Conservation (phyloP, 2,888 invertebrate species). For the Limnephilus marmoratus region DNA sequence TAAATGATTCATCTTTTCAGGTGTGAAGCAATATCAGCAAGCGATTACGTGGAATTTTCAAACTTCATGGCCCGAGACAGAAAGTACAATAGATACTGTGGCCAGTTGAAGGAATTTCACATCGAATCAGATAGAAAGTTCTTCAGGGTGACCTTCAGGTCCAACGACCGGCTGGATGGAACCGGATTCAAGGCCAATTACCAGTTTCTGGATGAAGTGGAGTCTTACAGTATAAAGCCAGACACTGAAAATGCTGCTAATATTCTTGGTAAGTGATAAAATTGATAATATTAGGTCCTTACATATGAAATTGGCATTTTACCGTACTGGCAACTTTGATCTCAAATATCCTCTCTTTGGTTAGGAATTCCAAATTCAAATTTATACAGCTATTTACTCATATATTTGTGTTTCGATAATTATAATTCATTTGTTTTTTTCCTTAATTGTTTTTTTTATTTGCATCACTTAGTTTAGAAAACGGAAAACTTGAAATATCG, state of each 20-base stretch:
- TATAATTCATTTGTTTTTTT: no score
- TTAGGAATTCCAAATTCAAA: no score
- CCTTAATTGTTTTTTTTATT: no score
- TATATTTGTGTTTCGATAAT: no score
- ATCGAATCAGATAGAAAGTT: slow-evolving; percentile 93
- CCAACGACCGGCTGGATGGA: slow-evolving; percentile 95
- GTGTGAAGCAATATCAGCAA: slow-evolving; percentile 93
- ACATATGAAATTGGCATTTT: no score
- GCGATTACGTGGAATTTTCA: slow-evolving; percentile 97
- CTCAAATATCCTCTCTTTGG: no score
- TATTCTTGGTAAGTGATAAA: slow-evolving; percentile 49
- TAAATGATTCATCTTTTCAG: slow-evolving; percentile 76
- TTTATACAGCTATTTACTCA: no score
- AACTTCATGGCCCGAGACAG: slow-evolving; percentile 94
- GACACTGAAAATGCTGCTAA: slow-evolving; percentile 67
- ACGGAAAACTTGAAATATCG: no score
- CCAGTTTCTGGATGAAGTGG: slow-evolving; percentile 87
- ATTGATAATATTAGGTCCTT: no score
- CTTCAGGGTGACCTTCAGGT: slow-evolving; percentile 95
- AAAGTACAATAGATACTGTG: slow-evolving; percentile 93
- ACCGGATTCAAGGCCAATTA: slow-evolving; percentile 96
- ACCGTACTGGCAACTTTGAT: no score
- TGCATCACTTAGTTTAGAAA: no score
- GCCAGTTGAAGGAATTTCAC: slow-evolving; percentile 87
- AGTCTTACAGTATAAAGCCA: slow-evolving; percentile 76